Evolutionary conservation across 2,888 invertebrate species (phyloP), one percentile per base, ranked within the genome.

Genomic region (Dryobotodes eremita): DNA sequence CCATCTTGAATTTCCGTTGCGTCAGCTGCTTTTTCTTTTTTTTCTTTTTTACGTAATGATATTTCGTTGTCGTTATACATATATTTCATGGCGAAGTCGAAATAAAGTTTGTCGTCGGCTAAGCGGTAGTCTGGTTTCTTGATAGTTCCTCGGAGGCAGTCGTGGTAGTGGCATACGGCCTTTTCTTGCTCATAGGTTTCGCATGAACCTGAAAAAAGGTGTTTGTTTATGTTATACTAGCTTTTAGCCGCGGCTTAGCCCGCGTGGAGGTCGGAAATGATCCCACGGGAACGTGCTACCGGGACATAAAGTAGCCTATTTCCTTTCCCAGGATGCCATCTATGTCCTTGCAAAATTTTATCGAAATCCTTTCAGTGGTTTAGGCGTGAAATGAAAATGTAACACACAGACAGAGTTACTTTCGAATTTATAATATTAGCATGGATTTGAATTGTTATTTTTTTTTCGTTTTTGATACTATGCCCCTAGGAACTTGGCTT

Each of bases 131-230:
- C 96, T 0, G 95, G 95, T 79, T 95, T 96, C 0, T 92, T 87
- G 1, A 96, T 88, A 1, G 96, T 96, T 1, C 96, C 97, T 70
- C 97, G 93, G 17, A 97, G 90, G 86, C 97, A 97, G 90, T 98
- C 97, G 91, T 97, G 97, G 91, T 97, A 98, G 80, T 95, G 94
- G 66, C 96, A 95, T 0, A 97, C 97, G n/a, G 96, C 96, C 80
- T 97, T 97, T 86, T 97, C 98, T 91, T 98, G 98, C 80, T 97
- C 97, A 76, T 96, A 96, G 0, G 97, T 97, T 91, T 98, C 98
- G 75, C 98, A 97, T 3, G 98, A 97, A 46, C 97, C 97, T 90
- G 97, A 5, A 74, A 76, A 20, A 23, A 78, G 61, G 23, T 42
- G 36, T 55, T 10, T 10, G n/a, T 36, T 26, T 42, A 36, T 13